Evolutionary conservation across 2,888 invertebrate genomes (phyloP), one percentile per base, ranked within the genome.

Genomic region (Clunio marinus): DNA sequence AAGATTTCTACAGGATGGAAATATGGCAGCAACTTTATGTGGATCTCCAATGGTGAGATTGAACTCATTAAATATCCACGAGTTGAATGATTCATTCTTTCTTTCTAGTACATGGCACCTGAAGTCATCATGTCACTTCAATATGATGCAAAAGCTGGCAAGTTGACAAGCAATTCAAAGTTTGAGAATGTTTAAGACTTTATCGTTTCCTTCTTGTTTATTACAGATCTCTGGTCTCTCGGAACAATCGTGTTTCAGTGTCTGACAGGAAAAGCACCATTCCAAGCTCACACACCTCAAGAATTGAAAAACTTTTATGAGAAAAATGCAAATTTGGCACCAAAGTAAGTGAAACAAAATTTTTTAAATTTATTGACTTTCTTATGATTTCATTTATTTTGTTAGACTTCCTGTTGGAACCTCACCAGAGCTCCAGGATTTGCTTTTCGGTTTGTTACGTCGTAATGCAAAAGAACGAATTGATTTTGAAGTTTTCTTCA

Each of bases 201-300:
- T 32, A 8, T 32, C 4, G 8, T 32, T 8, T 32, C 8, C 32
- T 32, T 32, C 8, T 32, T 32, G n/a, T 8, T 32, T 8, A 8
- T 8, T 32, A 4, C 8, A 51, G 51, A 99, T 81, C 84, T 99
- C 70, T 99, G 99, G 98, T 97, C 97, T 72, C 84, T 99, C 73
- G 99, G 99, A 68, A 99, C 98, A 17, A 99, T 99, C 74, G 93
- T 99, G 70, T 97, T 93, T 81, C 96, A 97, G 80, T 99, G 99
- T 81, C 84, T 99, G 72, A 97, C 96, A 25, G 97, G 98, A 71
- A 96, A 96, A 80, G 99, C 99, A 41, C 99, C 99, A 28, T 99
- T 99, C 81, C 91, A 93, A 81, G 99, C 99, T 57, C 91, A 93
- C 75, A 97, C 96, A 17, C 99, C 99, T 13, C 96, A 96, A 77